Conservation (phyloP, 2,888 invertebrate genomes). For the Cantharis lateralis region DNA sequence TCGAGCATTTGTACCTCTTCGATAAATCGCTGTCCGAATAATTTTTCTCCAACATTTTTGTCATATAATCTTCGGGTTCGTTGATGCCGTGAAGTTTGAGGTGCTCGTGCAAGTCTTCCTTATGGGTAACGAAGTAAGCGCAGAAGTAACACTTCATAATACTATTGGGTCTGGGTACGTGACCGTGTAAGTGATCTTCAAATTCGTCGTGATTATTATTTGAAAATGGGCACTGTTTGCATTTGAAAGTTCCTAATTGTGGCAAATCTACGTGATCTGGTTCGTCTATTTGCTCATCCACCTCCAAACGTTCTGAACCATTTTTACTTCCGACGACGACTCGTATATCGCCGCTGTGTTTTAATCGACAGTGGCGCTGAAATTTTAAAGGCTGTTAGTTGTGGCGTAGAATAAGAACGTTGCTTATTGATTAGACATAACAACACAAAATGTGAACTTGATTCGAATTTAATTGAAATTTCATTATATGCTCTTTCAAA, state of each 20-base stretch:
- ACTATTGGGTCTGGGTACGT: constrained; percentile 69
- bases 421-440: neutral
- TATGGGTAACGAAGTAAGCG: constrained; percentile 75
- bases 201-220: constrained; percentile 64
- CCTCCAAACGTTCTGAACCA: constrained; percentile 58
- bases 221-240: constrained; percentile 75
- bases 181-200: constrained; percentile 70
- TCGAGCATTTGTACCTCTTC: constrained; percentile 77
- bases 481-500: neutral
- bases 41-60: constrained; percentile 51
- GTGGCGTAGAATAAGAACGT: neutral
- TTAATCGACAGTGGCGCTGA: constrained; percentile 78
- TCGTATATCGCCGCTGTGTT: constrained; percentile 76
- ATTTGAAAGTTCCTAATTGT: constrained; percentile 57
- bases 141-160: constrained; percentile 82
- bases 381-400: constrained; percentile 28
- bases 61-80: constrained; percentile 63
- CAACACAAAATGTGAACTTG: neutral
- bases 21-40: constrained; percentile 48
- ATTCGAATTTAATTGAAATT: neutral
- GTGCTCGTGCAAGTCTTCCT: constrained; percentile 71
- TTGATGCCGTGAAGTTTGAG: constrained; percentile 66
- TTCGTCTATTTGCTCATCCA: constrained; percentile 51
- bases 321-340: constrained; percentile 63
- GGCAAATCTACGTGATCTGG: constrained; percentile 51